Conservation (phyloP, 2,113 vertebrate genomes). For the Aptenodytes patagonicus region DNA sequence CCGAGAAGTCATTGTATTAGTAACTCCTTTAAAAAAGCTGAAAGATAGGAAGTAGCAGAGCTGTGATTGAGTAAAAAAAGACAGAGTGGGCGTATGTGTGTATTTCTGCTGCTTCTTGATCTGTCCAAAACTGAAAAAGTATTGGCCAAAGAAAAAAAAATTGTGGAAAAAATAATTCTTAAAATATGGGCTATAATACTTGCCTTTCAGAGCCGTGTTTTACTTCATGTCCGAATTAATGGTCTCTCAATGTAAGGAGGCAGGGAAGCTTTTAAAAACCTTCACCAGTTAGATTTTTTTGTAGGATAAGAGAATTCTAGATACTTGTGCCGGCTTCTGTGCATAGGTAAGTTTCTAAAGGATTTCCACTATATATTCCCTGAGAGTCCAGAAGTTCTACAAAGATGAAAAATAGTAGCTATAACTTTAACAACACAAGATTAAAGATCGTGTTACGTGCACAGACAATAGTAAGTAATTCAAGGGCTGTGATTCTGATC, state of each 20-base stretch:
- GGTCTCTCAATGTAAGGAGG: not conserved
- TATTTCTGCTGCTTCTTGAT: not conserved
- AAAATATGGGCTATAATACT: not conserved
- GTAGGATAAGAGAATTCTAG: not conserved
- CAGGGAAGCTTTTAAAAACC: not conserved
- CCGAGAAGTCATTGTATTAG: not conserved
- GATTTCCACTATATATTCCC: not conserved
- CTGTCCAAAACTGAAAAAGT: not conserved
- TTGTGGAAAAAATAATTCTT: not conserved
- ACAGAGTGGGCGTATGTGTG: not conserved
- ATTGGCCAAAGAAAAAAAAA: not conserved
- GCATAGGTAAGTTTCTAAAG: not conserved
- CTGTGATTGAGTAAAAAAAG: not conserved
- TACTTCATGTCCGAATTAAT: not conserved
- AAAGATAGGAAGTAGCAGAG: not conserved
- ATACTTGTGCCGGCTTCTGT: not conserved
- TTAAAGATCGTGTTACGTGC: not conserved
- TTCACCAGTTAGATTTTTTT: not conserved
- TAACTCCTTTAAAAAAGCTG: not conserved
- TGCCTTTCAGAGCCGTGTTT: not conserved
- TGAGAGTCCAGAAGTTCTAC: not conserved
- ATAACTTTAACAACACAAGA: not conserved
- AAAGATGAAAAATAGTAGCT: not conserved
- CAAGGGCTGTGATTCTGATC: not conserved
- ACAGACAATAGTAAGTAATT: not conserved